Base-by-base conservation (phyloP, 2,113 vertebrate genomes). In the Psittacara wagleri region DNA sequence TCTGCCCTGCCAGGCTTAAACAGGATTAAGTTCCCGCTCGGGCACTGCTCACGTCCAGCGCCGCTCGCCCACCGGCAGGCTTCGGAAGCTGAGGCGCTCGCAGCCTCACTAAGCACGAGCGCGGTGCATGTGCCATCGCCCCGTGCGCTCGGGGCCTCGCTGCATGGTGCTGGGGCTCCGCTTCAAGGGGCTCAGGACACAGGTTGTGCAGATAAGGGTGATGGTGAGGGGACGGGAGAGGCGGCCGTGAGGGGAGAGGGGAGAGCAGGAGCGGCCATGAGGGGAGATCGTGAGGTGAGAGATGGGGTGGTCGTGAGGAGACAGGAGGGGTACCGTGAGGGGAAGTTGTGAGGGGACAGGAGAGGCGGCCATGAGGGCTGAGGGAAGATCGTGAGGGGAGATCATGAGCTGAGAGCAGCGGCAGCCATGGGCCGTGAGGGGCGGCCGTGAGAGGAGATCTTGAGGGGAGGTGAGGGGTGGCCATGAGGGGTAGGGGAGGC, bases 131-230 rank as follows among this genome's bases (percentile, higher is more conserved):
- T 79, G 88, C 79, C 90, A 48, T 41, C 33, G 2, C 52, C 89
- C 9, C 2, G 11, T 2, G 67, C 5, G 9, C 91, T 76, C 17
- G 1, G 68, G 59, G 83, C 85, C 85, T 75, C 11, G 2, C 57
- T 35, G 73, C 79, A n/a, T 1, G 59, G 39, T 7, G 14, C 68
- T 83, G 93, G 94, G 94, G 86, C 24, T 0, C 2, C 7, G 75
- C 90, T 96, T 96, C 94, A 96, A 96, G 95, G 90, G 43, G 17
- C 59, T 92, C 44, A 48, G 86, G 7, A 25, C 35, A 2, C 43
- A 62, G 18, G 1, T 55, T 63, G 44, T 81, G 73, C 35, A 86
- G 96, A 92, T 94, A 94, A 96, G 57, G 62, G 49, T 14, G 33
- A 23, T n/a, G 1, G 13, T 59, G 55, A 59, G 55, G 55, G 33